Conservation (phyloP, 1,140 invertebrate genomes). For the Paramacrobiotus metropolitanus region DNA sequence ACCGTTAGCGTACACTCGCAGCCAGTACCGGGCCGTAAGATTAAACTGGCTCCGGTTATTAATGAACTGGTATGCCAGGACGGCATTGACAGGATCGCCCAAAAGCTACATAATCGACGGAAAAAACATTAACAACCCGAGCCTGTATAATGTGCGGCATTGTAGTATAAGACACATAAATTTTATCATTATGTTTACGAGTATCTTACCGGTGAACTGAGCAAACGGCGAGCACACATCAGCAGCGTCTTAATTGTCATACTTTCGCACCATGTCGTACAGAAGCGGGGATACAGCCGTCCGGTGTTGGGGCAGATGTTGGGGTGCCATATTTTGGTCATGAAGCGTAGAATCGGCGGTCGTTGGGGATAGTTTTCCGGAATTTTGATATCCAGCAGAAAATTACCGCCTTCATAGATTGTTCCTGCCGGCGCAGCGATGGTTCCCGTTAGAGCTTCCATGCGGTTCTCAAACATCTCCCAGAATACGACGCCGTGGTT, state of each 20-base stretch:
- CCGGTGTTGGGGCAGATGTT: conserved; percentile 98
- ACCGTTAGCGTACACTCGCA: conserved; percentile 74
- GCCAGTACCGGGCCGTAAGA: conserved; percentile 79
- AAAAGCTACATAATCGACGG: conserved; percentile 2
- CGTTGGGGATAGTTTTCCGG: conserved; percentile 98
- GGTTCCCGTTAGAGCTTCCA: conserved; percentile 1
- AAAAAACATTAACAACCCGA: conserved; percentile 26
- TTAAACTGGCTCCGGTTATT: conserved; percentile 60
- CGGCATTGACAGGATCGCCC: conserved; percentile 43
- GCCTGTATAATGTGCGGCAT: not conserved
- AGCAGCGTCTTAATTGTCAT: too few relatives aligned
- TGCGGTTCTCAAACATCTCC: too few relatives aligned
- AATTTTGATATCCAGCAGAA: conserved; percentile 83
- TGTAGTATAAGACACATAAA: not conserved
- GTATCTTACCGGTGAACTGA: too few relatives aligned
- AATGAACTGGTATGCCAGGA: conserved; percentile 93
- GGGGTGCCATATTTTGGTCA: conserved; percentile 98
- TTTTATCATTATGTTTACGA: too few relatives aligned
- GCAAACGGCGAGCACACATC: too few relatives aligned
- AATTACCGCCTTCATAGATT: conserved; percentile 82
- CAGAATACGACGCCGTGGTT: too few relatives aligned
- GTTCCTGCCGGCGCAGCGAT: conserved; percentile 58
- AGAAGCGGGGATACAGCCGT: conserved; percentile 90
- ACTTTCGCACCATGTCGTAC: conserved; percentile 99
- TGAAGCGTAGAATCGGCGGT: conserved; percentile 83